Percentiles rank a stretch among this genome's conserved stretches.
phyloP scores from a whole-genome alignment of 1,140 invertebrate species.

The Drosophila lowei region DNA sequence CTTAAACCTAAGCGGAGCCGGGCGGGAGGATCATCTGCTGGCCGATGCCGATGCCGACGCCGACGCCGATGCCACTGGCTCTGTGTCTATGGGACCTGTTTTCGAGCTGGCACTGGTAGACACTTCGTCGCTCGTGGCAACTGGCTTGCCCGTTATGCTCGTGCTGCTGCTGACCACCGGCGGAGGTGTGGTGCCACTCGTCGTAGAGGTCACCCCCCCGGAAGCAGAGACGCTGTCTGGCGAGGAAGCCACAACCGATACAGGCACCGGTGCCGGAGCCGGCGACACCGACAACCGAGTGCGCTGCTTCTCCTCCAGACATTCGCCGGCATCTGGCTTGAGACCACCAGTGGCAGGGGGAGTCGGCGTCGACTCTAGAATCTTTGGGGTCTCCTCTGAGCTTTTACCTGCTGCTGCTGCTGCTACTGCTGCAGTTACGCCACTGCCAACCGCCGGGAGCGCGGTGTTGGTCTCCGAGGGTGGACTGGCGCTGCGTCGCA shows the following conservation, averaged over 20 bases:
- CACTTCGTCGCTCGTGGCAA: slow-evolving; percentile 56
- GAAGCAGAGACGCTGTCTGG: slow-evolving; percentile 58
- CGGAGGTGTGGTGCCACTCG: slow-evolving; percentile 72
- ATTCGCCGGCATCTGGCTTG: slow-evolving; percentile 10
- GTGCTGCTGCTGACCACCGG: slow-evolving; percentile 81
- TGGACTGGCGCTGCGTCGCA: slow-evolving; percentile 60
- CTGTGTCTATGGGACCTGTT: slow-evolving; percentile 30
- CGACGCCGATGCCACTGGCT: slow-evolving; percentile 12
- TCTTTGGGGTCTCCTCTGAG: slow-evolving; percentile 49
- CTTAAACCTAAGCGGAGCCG: slow-evolving; percentile 34
- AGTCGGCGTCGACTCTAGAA: slow-evolving; percentile 38
- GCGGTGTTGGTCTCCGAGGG: slow-evolving; percentile 60
- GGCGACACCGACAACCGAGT: slow-evolving; percentile 33
- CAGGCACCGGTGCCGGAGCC: slow-evolving; percentile 10
- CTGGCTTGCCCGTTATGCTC: slow-evolving; percentile 30
- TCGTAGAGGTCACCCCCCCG: slow-evolving; percentile 76
- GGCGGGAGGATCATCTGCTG: slow-evolving; percentile 39
- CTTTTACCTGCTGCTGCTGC: slow-evolving; percentile 55
- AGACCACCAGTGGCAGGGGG: slow-evolving; percentile 1
- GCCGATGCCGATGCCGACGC: background rate
- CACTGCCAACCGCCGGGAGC: slow-evolving; percentile 10
- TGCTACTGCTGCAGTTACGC: slow-evolving; percentile 20
- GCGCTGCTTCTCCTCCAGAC: slow-evolving; percentile 42
- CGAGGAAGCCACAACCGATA: slow-evolving; percentile 20
- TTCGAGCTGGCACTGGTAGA: slow-evolving; percentile 63